phyloP scores from a whole-genome alignment of 2,888 invertebrate species.

The Petrolisthes manimaculis region DNA sequence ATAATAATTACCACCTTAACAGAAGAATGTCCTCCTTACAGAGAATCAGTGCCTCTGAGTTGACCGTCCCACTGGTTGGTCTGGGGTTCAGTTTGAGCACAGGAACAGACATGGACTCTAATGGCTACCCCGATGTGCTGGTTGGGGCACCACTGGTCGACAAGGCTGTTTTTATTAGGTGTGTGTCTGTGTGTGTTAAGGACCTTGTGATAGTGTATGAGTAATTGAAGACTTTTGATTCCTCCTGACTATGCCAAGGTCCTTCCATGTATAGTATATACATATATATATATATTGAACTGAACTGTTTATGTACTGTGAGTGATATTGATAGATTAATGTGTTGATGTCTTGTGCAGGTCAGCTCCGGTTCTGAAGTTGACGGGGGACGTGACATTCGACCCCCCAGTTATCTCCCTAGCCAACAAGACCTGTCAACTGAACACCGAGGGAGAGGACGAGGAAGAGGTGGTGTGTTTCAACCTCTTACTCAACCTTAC shows the following conservation, averaged over 20 bases:
- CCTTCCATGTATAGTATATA: background rate
- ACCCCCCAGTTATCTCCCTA: background rate
- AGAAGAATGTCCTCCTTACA: background rate
- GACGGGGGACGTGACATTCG: background rate
- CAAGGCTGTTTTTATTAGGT: conserved; percentile 25
- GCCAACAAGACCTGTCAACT: background rate
- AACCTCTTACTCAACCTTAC: background rate
- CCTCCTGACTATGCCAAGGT: too few relatives aligned
- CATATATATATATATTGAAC: background rate
- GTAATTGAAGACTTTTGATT: too few relatives aligned
- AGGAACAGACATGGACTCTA: conserved; percentile 7
- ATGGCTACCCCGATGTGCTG: conserved; percentile 24
- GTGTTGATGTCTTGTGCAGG: background rate
- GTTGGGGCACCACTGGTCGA: conserved; percentile 16
- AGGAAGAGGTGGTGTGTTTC: conserved; percentile 18
- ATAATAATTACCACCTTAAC: too few relatives aligned
- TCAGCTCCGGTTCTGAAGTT: conserved; percentile 22
- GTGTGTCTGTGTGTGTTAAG: background rate
- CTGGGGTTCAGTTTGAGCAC: conserved; percentile 31
- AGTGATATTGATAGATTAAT: background rate
- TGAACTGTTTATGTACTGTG: background rate
- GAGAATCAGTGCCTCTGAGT: conserved; percentile 10
- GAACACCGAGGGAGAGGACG: background rate
- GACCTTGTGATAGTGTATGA: background rate
- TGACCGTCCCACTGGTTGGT: background rate